Conservation (phyloP, 2,888 invertebrate species). For the Lottia scabra region DNA sequence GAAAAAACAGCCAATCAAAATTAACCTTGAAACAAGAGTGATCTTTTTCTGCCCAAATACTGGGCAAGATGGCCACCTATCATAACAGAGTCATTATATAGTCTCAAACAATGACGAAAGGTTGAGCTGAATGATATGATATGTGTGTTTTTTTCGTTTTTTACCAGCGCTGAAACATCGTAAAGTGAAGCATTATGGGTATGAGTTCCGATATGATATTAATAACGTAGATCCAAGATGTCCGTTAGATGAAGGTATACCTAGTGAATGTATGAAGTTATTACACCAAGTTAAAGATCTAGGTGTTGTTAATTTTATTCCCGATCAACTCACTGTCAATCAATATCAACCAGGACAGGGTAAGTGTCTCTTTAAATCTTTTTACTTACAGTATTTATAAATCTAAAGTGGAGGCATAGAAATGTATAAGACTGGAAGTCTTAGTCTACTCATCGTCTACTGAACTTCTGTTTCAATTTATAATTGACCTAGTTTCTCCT, state of each 20-base stretch:
- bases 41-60: too few species aligned
- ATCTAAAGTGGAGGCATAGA: too few species aligned
- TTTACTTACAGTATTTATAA: not conserved
- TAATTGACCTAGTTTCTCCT: too few species aligned
- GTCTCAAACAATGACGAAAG: too few species aligned
- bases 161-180: slow-evolving; percentile 77
- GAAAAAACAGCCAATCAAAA: too few species aligned
- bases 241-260: slow-evolving; percentile 78
- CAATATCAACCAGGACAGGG: slow-evolving; percentile 71
- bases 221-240: slow-evolving; percentile 84
- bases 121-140: too few species aligned
- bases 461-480: too few species aligned
- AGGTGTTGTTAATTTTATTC: slow-evolving; percentile 58
- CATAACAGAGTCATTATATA: too few species aligned
- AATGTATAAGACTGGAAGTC: too few species aligned
- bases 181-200: slow-evolving; percentile 90
- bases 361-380: slow-evolving; percentile 19
- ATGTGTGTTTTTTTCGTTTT: not conserved
- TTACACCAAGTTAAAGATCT: slow-evolving; percentile 74
- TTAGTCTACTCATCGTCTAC: too few species aligned
- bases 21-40: too few species aligned
- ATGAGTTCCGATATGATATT: slow-evolving; percentile 87
- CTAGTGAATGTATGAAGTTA: slow-evolving; percentile 78
- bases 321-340: slow-evolving; percentile 71
- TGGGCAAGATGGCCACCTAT: too few species aligned